Conservation (phyloP, 1,140 invertebrate genomes). For the Helicoverpa zea region DNA sequence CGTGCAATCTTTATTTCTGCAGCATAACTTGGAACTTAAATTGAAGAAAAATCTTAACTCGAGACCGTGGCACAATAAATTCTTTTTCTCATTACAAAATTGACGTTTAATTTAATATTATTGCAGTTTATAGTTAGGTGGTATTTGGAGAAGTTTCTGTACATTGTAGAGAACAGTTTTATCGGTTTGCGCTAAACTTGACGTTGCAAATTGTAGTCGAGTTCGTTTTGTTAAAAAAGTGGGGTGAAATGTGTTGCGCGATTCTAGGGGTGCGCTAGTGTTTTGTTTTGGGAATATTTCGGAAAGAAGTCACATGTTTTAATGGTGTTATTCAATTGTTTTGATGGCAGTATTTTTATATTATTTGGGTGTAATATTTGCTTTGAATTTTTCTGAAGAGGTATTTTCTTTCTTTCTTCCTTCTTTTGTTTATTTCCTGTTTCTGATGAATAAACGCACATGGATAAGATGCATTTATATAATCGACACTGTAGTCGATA, state of each 20-base stretch:
- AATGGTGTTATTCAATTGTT: too few relatives aligned
- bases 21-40: slow-evolving; percentile 15
- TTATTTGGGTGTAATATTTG: too few relatives aligned
- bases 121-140: slow-evolving; percentile 43
- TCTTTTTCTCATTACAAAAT: slow-evolving; percentile 46
- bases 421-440: too few relatives aligned
- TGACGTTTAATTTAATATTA: slow-evolving; percentile 49
- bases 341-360: too few relatives aligned
- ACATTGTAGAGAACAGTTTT: slow-evolving; percentile 33
- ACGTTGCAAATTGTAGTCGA: slow-evolving; percentile 33
- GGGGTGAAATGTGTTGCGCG: slow-evolving; percentile 4
- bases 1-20: slow-evolving; percentile 34
- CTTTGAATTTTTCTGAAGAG: too few relatives aligned
- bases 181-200: slow-evolving; percentile 40
- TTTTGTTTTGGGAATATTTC: neutral
- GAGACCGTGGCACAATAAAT: slow-evolving; percentile 30
- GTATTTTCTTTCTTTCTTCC: too few relatives aligned
- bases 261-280: neutral
- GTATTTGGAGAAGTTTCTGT: slow-evolving; percentile 17
- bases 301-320: neutral
- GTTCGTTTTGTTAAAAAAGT: slow-evolving; percentile 29
- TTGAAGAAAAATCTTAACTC: slow-evolving; percentile 39
- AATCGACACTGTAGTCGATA: too few relatives aligned
- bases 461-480: too few relatives aligned
- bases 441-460: too few relatives aligned